phyloP scores from a whole-genome alignment of 2,888 invertebrate species.

The Lasioglossum pauxillum region DNA sequence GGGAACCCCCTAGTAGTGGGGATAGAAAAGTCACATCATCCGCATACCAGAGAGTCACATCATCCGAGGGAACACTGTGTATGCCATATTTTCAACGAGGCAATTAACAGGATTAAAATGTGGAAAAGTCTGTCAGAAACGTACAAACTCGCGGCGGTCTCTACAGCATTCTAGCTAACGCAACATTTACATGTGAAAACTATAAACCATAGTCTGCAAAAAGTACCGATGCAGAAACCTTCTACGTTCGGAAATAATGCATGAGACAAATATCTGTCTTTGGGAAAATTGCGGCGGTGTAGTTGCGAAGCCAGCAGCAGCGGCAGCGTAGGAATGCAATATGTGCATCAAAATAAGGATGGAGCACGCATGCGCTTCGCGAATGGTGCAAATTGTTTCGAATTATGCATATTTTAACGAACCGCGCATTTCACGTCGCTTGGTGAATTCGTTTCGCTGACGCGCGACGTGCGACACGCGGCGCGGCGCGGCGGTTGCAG shows the following conservation, averaged over 20 bases:
- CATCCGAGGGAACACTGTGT: no score
- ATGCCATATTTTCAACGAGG: not conserved
- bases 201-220: not conserved
- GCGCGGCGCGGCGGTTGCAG: not conserved
- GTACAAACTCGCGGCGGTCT: not conserved
- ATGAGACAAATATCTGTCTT: not conserved
- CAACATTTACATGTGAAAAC: not conserved
- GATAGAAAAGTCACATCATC: no score
- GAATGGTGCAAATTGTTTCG: slow-evolving; percentile 27
- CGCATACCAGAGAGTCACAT: no score
- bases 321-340: not conserved
- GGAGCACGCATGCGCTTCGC: not conserved
- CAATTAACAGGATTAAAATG: not conserved
- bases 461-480: not conserved
- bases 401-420: slow-evolving; percentile 38
- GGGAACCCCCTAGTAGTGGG: no score
- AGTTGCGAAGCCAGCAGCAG: not conserved
- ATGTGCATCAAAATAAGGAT: slow-evolving; percentile 16
- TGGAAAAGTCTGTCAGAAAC: not conserved
- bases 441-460: slow-evolving; percentile 21
- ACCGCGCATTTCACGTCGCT: slow-evolving; percentile 25
- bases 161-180: not conserved
- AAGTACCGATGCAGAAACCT: not conserved
- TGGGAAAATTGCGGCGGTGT: not conserved
- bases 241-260: not conserved